These are phyloP conservation scores for Nipponia nippon DNA, from an alignment of 2,113 vertebrate genomes.

Conservation along the genomic window DNA sequence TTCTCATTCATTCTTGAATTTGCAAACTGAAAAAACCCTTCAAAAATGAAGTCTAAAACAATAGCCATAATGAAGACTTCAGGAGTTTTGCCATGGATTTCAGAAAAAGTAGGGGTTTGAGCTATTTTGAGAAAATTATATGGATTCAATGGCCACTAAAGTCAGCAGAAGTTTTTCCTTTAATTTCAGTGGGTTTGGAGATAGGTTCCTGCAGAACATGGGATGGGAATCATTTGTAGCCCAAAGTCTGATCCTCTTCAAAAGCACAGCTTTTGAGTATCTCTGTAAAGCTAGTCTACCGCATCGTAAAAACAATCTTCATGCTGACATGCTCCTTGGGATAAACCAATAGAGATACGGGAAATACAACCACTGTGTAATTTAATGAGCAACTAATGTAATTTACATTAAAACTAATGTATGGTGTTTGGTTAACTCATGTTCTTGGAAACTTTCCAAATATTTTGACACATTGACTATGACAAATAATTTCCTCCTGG, in stretches of 20 bases:
- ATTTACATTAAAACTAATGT: background rate
- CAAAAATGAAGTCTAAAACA: background rate
- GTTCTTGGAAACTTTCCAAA: background rate
- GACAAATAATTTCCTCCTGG: background rate
- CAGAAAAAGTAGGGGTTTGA: background rate
- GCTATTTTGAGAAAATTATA: background rate
- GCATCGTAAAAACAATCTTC: background rate
- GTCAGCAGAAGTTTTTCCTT: background rate
- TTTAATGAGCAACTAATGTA: background rate
- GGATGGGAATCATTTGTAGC: background rate
- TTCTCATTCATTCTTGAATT: background rate
- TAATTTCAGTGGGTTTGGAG: background rate
- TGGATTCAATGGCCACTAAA: background rate
- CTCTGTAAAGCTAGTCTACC: background rate
- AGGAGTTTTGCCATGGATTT: background rate
- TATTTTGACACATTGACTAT: background rate
- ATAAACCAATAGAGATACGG: background rate
- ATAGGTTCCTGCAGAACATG: accelerated
- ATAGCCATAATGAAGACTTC: background rate
- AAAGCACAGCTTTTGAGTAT: background rate
- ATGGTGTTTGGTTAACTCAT: background rate
- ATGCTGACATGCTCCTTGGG: background rate
- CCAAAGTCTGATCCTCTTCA: background rate
- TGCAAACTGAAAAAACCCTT: background rate
- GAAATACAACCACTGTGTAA: background rate